Evolutionary conservation across 2,113 vertebrate genomes (phyloP).

Genomic region (Corythornis cristatus): DNA sequence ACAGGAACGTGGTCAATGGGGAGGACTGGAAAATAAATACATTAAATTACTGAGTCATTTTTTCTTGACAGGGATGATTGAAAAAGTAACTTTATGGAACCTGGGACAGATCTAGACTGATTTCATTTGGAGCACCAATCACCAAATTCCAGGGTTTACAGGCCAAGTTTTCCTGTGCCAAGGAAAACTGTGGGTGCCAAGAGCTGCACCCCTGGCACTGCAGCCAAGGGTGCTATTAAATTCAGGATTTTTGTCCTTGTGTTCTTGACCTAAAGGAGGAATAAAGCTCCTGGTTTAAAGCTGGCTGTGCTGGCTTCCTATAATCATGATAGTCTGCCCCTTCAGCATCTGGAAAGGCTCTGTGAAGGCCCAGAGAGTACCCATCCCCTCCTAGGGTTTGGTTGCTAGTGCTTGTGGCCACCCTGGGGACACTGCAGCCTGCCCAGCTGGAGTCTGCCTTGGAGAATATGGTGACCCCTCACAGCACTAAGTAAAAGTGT

Average conservation of each 20-base stretch:
- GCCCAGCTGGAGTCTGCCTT: fast-evolving
- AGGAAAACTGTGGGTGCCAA: neutral
- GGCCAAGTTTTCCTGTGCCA: neutral
- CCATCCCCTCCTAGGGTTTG: neutral
- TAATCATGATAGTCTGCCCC: neutral
- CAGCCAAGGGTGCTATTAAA: neutral
- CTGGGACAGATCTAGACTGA: neutral
- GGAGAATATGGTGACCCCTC: neutral
- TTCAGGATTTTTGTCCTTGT: neutral
- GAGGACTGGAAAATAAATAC: neutral
- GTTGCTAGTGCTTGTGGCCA: neutral
- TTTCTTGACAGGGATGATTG: neutral
- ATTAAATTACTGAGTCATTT: neutral
- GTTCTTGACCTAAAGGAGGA: neutral
- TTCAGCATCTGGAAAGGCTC: neutral
- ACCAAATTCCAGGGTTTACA: neutral
- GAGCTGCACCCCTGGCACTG: neutral
- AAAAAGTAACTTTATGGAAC: neutral
- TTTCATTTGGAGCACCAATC: neutral
- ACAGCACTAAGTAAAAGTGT: neutral
- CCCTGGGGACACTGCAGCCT: neutral
- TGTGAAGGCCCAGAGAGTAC: neutral
- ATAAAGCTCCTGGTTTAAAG: neutral
- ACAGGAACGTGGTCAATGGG: neutral
- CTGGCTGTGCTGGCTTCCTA: neutral